phyloP scores from a whole-genome alignment of 1,140 invertebrate species.

The Parasteatoda tepidariorum region DNA sequence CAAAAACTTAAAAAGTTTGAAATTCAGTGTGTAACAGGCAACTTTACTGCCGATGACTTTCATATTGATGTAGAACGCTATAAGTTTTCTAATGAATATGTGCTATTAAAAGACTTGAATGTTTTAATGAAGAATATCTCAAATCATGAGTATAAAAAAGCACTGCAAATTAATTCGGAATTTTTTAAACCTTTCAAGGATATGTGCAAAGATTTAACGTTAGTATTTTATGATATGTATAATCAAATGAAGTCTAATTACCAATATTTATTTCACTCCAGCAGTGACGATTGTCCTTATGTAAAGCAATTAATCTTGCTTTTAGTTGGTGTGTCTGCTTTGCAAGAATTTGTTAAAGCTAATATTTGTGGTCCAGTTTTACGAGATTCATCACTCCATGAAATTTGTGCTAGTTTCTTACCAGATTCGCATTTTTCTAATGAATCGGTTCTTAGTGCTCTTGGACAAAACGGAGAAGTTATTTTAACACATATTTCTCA shows the following conservation, averaged over 20 bases:
- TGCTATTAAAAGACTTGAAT: not conserved
- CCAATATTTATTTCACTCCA: not conserved
- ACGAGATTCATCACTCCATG: not conserved
- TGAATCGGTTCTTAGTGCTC: not conserved
- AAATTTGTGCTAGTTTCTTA: constrained; percentile 56
- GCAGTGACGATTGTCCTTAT: not conserved
- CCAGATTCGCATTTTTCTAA: not conserved
- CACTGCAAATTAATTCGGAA: not conserved
- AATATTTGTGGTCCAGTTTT: constrained; percentile 83
- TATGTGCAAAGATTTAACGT: not conserved
- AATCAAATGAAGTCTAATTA: not conserved
- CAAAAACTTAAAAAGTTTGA: not conserved
- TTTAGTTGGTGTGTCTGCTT: constrained; percentile 72
- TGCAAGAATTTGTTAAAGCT: constrained; percentile 81
- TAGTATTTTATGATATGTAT: not conserved
- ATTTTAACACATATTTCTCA: constrained; percentile 73
- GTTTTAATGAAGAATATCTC: not conserved
- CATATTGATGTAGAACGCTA: not conserved
- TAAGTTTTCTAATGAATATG: not conserved
- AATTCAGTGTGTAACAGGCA: not conserved
- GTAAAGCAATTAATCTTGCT: constrained; percentile 66
- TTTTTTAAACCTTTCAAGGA: not conserved
- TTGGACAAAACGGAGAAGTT: constrained; percentile 64
- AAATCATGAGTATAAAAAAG: not conserved
- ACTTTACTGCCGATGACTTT: not conserved